Evolutionary conservation across 2,797 vertebrate species (phyloP).

Genomic region (Peromyscus nudipes): DNA sequence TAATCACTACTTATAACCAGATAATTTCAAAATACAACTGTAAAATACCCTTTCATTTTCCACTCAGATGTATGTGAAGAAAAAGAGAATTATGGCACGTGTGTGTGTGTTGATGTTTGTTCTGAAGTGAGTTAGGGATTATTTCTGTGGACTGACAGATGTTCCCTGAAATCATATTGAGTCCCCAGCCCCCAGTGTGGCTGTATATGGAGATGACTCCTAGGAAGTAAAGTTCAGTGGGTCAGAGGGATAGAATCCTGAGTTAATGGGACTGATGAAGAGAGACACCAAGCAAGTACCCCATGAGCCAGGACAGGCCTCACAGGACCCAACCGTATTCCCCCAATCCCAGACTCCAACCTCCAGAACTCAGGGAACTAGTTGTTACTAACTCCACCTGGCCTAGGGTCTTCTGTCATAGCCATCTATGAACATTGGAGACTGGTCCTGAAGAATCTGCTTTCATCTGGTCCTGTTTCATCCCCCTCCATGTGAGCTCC

Average conservation of each 20-base stretch:
- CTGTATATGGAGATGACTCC: background rate
- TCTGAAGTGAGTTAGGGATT: background rate
- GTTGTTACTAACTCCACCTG: background rate
- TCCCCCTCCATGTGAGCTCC: background rate
- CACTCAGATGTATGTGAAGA: background rate
- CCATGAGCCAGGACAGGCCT: background rate
- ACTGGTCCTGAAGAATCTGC: background rate
- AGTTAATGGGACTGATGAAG: background rate
- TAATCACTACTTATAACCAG: background rate
- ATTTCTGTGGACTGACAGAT: background rate
- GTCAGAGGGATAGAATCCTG: background rate
- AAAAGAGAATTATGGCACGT: background rate
- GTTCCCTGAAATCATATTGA: background rate
- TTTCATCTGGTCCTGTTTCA: background rate
- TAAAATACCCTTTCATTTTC: conserved; percentile 7
- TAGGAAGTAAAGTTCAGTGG: background rate
- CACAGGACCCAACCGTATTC: background rate
- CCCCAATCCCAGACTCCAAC: background rate
- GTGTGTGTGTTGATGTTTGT: background rate
- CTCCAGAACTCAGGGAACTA: background rate
- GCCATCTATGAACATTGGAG: background rate
- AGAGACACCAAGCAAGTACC: background rate
- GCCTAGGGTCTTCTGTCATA: background rate
- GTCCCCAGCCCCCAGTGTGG: background rate
- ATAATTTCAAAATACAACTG: conserved; percentile 46